Percentiles rank a stretch among this genome's conserved stretches.
Evolutionary conservation across 2,888 invertebrate species (phyloP).

Genomic region (Sisyra nigra): DNA sequence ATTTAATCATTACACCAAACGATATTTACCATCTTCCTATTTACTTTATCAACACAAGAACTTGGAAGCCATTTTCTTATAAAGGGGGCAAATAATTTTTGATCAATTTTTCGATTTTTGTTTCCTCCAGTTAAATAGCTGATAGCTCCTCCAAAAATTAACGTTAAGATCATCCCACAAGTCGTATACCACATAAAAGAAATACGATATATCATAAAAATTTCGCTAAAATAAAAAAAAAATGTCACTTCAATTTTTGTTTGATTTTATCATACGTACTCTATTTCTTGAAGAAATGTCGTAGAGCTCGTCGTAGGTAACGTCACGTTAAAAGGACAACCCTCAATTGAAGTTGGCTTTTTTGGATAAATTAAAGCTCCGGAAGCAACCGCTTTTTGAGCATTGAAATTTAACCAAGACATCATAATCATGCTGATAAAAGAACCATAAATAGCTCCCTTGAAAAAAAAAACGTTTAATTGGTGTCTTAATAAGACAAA

Average conservation of each 20-base stretch:
- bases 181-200: conserved; percentile 57
- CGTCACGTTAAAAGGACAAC: conserved; percentile 26
- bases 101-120: conserved; percentile 36
- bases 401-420: conserved; percentile 50
- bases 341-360: conserved; percentile 43
- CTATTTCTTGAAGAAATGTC: too few relatives aligned
- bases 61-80: conserved; percentile 39
- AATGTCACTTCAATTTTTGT: too few relatives aligned
- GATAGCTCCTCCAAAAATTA: conserved; percentile 36
- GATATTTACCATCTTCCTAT: too few relatives aligned
- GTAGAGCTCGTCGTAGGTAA: too few relatives aligned
- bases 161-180: conserved; percentile 40
- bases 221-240: conserved; percentile 30
- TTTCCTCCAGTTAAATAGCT: conserved; percentile 35
- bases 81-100: conserved; percentile 44
- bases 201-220: conserved; percentile 44
- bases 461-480: neutral
- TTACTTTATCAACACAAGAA: too few relatives aligned
- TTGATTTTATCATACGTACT: too few relatives aligned
- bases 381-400: conserved; percentile 47
- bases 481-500: neutral
- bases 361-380: conserved; percentile 45
- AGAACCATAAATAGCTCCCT: neutral
- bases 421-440: conserved; percentile 20
- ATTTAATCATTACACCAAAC: too few relatives aligned